phyloP scores from a whole-genome alignment of 2,113 vertebrate genomes.

The Rhinogobius similis region DNA sequence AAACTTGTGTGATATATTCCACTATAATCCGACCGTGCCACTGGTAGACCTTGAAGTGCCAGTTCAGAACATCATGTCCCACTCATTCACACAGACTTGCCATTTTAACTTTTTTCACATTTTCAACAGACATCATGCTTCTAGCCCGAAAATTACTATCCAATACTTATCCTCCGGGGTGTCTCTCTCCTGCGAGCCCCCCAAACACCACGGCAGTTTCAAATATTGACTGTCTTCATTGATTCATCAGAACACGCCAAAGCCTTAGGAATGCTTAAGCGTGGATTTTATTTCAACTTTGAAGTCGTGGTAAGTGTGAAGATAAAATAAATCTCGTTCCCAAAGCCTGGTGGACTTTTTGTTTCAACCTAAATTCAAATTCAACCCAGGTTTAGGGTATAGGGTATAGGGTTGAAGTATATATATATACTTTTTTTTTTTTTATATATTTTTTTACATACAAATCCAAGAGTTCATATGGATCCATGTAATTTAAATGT shows the following conservation, averaged over 20 bases:
- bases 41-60: neutral
- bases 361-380: slow-evolving; percentile 1
- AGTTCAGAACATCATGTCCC: slow-evolving; percentile 9
- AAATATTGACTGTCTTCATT: slow-evolving; percentile 55
- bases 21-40: slow-evolving; percentile 1
- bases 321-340: slow-evolving; percentile 24
- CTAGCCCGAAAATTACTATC: slow-evolving; percentile 20
- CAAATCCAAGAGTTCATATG: no score
- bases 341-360: slow-evolving; percentile 6
- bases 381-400: no score
- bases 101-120: neutral
- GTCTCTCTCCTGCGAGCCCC: slow-evolving; percentile 14
- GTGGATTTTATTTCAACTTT: slow-evolving; percentile 48
- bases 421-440: no score
- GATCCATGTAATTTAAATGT: no score
- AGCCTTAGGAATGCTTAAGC: slow-evolving; percentile 53
- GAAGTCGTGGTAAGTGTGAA: slow-evolving; percentile 46
- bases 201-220: slow-evolving; percentile 28
- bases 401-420: no score
- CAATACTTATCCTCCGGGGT: slow-evolving; percentile 25
- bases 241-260: slow-evolving; percentile 47
- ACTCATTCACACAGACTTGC: neutral
- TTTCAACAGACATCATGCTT: slow-evolving; percentile 23
- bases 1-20: neutral
- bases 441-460: no score